Evolutionary conservation across 1,140 invertebrate species (phyloP).

Genomic region (Drosophila jambulina): DNA sequence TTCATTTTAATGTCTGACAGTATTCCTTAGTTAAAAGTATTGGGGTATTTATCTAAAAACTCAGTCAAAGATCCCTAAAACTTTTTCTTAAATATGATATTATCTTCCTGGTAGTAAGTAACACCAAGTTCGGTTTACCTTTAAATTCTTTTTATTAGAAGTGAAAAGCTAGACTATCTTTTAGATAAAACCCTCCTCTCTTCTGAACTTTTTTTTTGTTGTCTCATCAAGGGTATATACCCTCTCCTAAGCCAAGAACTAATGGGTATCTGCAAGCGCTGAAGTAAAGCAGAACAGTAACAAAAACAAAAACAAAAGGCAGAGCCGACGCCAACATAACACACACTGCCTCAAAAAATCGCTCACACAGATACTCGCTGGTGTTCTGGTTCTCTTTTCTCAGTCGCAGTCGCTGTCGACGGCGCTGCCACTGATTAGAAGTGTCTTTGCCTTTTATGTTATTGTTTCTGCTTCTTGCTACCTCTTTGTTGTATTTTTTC

Average conservation of each 20-base stretch:
- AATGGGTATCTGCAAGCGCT: slow-evolving; percentile 28
- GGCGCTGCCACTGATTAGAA: slow-evolving; percentile 66
- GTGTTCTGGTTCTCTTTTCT: slow-evolving; percentile 39
- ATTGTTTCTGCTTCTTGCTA: slow-evolving; percentile 48
- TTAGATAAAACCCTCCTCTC: background rate
- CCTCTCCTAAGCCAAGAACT: background rate
- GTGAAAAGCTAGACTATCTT: background rate
- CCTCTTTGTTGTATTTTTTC: slow-evolving; percentile 10
- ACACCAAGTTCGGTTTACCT: background rate
- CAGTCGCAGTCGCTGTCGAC: slow-evolving; percentile 14
- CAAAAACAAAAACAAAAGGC: slow-evolving; percentile 35
- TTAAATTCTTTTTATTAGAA: background rate
- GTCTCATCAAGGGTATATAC: background rate
- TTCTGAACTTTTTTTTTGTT: background rate
- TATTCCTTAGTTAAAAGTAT: too few relatives aligned
- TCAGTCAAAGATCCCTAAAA: background rate
- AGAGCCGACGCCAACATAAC: slow-evolving; percentile 26
- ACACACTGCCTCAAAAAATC: slow-evolving; percentile 7
- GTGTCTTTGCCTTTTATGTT: slow-evolving; percentile 65
- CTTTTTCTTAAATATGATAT: background rate
- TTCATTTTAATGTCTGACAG: too few relatives aligned
- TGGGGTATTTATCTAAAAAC: background rate
- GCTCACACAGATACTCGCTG: slow-evolving; percentile 15
- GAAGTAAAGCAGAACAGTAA: slow-evolving; percentile 51
- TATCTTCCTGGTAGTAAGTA: background rate